Base-by-base conservation (phyloP, 2,113 vertebrate species). In the Epinephelus lanceolatus region DNA sequence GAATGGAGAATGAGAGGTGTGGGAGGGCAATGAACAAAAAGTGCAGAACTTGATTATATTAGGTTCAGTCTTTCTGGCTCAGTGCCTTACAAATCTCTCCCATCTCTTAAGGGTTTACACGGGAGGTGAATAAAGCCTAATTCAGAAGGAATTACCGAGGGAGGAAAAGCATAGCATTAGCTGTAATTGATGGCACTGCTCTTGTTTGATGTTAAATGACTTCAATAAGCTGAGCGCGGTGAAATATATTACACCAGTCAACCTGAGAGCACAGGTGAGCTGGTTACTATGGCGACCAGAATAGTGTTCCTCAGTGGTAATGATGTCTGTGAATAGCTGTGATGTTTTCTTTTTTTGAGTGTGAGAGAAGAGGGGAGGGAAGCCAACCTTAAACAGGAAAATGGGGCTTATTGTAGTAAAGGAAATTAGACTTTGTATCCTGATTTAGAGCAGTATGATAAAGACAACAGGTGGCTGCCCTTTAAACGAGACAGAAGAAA, bases 171-270 rank as follows among this genome's bases (percentile, higher is more conserved):
- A 82, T 75, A 88, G 89, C 91, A 88, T 92, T 93, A 89, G 93
- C 78, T 81, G 86, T 90, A 94, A 95, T 92, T 91, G 92, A 94
- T 91, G 91, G 91, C 88, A 89, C 87, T 90, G 84, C 78, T 85
- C 89, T 90, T 93, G 91, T 94, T 91, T 92, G 90, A 91, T 93
- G 92, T 92, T 94, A 94, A 95, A 94, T 92, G 85, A 93, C 94
- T 95, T 94, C 92, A 95, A 94, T 95, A 95, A 93, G 90, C 80
- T 51, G 83, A 89, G 87, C 76, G 40, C 11, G 47, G 72, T 70
- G 73, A 92, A 94, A 94, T 92, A 86, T 88, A 95, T 95, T 91
- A 93, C 90, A 88, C 73, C 89, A 88, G 91, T 87, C 93, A 92
- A 91, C 89, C 92, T 86, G 86, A 90, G 91, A 91, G 92, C 91